Evolutionary conservation across 2,888 invertebrate genomes (phyloP).

Genomic region (Kryphioiulus occultus): DNA sequence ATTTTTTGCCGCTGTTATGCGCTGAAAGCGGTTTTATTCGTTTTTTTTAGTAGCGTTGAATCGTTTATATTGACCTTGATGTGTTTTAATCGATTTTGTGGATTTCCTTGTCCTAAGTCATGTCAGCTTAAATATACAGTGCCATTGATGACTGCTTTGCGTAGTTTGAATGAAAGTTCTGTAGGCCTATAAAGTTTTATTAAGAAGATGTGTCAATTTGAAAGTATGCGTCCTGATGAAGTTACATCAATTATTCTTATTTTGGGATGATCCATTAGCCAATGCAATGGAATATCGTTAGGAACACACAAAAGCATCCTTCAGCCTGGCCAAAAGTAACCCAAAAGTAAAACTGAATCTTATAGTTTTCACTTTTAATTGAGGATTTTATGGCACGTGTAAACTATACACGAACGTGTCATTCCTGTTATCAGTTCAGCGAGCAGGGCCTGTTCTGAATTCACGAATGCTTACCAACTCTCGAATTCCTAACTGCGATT

Average conservation of each 20-base stretch:
- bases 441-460: not conserved
- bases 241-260: not conserved
- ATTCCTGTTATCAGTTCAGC: not conserved
- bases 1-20: not conserved
- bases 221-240: not conserved
- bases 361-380: not conserved
- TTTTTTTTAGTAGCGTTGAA: not conserved
- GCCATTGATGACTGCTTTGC: no score
- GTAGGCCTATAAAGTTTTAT: no score
- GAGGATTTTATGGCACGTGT: not conserved
- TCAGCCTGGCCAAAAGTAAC: no score
- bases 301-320: no score
- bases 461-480: not conserved
- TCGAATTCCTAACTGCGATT: constrained; percentile 13
- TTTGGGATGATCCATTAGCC: not conserved
- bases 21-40: not conserved
- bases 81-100: no score
- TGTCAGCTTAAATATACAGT: no score
- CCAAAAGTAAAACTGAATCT: no score
- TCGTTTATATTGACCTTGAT: no score
- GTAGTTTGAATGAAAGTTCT: no score
- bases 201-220: not conserved
- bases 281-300: no score
- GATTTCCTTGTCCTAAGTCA: no score
- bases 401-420: not conserved